A percentile compares a stretch with the other conserved stretches of the same genome.
These are phyloP conservation scores for Acridotheres tristis DNA, from an alignment of 2,797 vertebrate genomes.

Conservation along the genomic window DNA sequence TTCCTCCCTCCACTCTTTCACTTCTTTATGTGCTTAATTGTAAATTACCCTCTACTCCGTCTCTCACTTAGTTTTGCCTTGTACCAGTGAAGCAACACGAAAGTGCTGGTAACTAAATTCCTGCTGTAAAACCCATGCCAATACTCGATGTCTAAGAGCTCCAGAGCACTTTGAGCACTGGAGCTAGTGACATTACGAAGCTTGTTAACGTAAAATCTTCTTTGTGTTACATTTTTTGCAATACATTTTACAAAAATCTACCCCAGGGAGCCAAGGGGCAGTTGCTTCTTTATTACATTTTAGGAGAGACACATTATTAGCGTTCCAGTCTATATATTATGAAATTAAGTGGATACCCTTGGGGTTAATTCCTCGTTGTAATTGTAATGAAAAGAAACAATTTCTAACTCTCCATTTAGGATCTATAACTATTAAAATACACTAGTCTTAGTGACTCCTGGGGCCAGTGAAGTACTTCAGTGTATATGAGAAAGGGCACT, in stretches of 20 bases:
- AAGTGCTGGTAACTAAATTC: not conserved
- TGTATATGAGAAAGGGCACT: constrained; percentile 72
- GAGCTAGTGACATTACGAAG: constrained; percentile 48
- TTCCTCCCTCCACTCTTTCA: not conserved
- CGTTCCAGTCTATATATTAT: constrained; percentile 84
- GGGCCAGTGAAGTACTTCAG: constrained; percentile 74
- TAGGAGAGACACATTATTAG: constrained; percentile 79
- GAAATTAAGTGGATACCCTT: constrained; percentile 84
- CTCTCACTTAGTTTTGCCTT: not conserved
- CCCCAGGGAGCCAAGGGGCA: constrained; percentile 77
- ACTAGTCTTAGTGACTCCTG: constrained; percentile 78
- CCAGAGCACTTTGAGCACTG: not conserved
- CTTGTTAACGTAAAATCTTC: constrained; percentile 74
- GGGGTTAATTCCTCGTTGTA: constrained; percentile 84
- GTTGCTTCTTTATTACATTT: constrained; percentile 82
- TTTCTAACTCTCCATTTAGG: constrained; percentile 80
- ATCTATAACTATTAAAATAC: constrained; percentile 83
- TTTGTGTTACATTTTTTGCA: constrained; percentile 65
- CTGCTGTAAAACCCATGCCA: not conserved
- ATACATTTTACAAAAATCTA: constrained; percentile 76
- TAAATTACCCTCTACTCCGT: constrained; percentile 30
- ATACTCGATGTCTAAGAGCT: not conserved
- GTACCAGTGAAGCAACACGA: not conserved
- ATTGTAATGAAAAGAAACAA: constrained; percentile 84
- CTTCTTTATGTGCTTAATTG: constrained; percentile 44